These are phyloP conservation scores for Vultur gryphus DNA, from an alignment of 2,797 vertebrate species.

Conservation along the genomic window DNA sequence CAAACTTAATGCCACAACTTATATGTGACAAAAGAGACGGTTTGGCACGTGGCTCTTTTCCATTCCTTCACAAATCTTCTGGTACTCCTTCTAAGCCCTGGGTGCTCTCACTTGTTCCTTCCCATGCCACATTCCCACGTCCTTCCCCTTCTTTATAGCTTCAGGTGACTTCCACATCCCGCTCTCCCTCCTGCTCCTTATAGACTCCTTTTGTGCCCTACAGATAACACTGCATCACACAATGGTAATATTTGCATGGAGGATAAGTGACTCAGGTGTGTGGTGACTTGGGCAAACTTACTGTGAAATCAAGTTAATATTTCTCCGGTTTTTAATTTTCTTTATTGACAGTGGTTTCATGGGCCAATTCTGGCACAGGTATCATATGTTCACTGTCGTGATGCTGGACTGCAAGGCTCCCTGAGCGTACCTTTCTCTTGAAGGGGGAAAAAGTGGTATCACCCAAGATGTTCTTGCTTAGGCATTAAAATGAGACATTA, in stretches of 20 bases:
- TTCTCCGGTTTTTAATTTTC: not conserved
- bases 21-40: not conserved
- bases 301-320: not conserved
- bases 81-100: not conserved
- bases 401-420: not conserved
- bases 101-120: not conserved
- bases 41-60: not conserved
- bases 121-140: not conserved
- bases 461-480: not conserved
- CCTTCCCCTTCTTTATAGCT: not conserved
- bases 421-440: not conserved
- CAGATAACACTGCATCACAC: not conserved
- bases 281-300: not conserved
- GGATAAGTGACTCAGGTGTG: not conserved
- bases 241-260: not conserved
- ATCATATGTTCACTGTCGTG: rapidly evolving
- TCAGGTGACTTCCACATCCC: not conserved
- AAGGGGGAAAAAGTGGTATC: not conserved
- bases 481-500: not conserved
- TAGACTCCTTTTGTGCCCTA: not conserved
- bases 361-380: not conserved
- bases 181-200: not conserved
- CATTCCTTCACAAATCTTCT: not conserved
- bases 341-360: not conserved
- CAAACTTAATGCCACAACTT: not conserved